A percentile compares a stretch with the other conserved stretches of the same genome.
These are phyloP conservation scores for Paramormyrops kingsleyae DNA, from an alignment of 2,113 vertebrate genomes.

Conservation along the genomic window DNA sequence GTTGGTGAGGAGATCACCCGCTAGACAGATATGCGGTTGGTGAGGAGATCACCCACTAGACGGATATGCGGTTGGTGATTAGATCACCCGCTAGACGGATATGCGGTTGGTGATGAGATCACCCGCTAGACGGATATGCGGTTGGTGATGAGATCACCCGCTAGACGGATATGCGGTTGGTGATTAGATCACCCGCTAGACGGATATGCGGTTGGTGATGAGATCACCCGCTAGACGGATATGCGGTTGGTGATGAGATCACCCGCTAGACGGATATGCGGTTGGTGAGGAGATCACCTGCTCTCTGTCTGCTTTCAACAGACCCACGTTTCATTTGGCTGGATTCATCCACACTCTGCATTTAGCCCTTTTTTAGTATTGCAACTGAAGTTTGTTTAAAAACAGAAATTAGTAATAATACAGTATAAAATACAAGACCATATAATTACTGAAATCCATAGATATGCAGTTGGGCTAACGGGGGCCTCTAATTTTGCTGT, in stretches of 20 bases:
- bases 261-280: neutral
- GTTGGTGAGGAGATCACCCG: neutral
- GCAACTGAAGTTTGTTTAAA: neutral
- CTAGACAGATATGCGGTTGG: neutral
- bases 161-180: neutral
- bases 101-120: neutral
- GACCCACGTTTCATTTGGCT: neutral
- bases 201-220: neutral
- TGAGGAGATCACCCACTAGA: neutral
- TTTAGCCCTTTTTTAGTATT: neutral
- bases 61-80: neutral
- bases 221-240: neutral
- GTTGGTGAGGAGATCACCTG: neutral
- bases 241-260: too few relatives aligned
- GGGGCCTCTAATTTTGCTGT: neutral
- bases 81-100: neutral
- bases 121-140: neutral
- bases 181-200: neutral
- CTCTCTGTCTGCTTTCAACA: neutral
- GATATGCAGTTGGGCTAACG: neutral
- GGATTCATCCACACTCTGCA: neutral
- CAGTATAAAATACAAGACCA: neutral
- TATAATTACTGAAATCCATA: neutral
- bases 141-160: neutral
- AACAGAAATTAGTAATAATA: neutral